Evolutionary conservation across 2,797 vertebrate genomes (phyloP).

Genomic region (Pantherophis alleghaniensis): DNA sequence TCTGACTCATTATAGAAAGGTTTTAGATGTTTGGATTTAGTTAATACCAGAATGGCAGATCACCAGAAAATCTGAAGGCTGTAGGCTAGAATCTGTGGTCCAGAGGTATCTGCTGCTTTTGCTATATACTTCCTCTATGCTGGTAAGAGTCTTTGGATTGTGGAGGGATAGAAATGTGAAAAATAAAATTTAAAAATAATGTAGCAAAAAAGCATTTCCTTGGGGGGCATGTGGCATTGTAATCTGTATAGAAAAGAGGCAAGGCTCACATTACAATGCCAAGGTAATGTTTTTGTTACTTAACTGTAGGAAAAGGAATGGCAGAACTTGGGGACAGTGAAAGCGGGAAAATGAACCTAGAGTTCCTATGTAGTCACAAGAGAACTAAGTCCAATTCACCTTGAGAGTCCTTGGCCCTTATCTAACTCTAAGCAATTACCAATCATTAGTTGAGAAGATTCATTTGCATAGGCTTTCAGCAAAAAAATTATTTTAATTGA

Average conservation of each 20-base stretch:
- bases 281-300: background rate
- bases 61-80: background rate
- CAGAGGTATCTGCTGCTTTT: background rate
- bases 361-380: background rate
- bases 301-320: background rate
- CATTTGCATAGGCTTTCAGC: background rate
- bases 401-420: background rate
- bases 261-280: background rate
- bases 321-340: background rate
- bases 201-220: background rate
- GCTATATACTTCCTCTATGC: background rate
- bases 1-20: background rate
- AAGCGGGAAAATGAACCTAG: background rate
- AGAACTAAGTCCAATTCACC: background rate
- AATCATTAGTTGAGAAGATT: background rate
- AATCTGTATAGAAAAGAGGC: background rate
- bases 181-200: background rate
- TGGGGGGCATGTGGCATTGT: background rate
- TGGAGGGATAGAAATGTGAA: background rate
- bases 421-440: background rate
- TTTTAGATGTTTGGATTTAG: background rate
- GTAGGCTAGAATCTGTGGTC: background rate
- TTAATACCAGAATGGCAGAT: background rate
- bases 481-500: background rate
- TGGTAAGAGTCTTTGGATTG: background rate